These are phyloP conservation scores for Nasonia giraulti DNA, from an alignment of 1,140 invertebrate species.

Conservation along the genomic window DNA sequence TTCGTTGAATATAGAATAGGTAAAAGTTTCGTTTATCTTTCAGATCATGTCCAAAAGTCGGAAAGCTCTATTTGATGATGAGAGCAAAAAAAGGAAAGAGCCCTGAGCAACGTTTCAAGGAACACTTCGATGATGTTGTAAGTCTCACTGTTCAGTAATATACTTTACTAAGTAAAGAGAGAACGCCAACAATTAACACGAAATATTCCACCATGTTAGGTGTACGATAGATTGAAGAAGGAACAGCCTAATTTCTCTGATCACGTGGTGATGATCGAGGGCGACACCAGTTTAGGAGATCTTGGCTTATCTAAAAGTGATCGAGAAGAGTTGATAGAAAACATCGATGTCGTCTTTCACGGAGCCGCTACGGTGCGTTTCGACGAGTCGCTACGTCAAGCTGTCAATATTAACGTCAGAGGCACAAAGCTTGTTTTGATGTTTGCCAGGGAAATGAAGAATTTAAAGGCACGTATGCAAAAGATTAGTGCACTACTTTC, in stretches of 20 bases:
- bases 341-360: slow-evolving; percentile 86
- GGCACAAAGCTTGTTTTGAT: slow-evolving; percentile 78
- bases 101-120: slow-evolving; percentile 75
- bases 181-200: neutral
- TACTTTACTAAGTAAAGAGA: neutral
- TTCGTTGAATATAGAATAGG: neutral
- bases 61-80: slow-evolving; percentile 81
- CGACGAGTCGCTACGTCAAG: slow-evolving; percentile 84
- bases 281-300: slow-evolving; percentile 76
- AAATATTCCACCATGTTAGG: slow-evolving; percentile 61
- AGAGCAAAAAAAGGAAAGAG: slow-evolving; percentile 82
- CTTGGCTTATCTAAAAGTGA: slow-evolving; percentile 77
- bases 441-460: slow-evolving; percentile 78
- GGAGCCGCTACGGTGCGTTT: slow-evolving; percentile 93
- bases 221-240: slow-evolving; percentile 73
- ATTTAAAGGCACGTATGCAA: slow-evolving; percentile 76
- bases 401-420: slow-evolving; percentile 78
- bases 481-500: too few species aligned
- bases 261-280: slow-evolving; percentile 78
- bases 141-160: slow-evolving; percentile 60
- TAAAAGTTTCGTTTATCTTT: slow-evolving; percentile 2
- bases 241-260: slow-evolving; percentile 68
- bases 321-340: slow-evolving; percentile 71
- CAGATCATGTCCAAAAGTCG: slow-evolving; percentile 81
- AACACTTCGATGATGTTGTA: slow-evolving; percentile 76